Conservation (phyloP, 2,888 invertebrate genomes). For the Conistra vaccinii region DNA sequence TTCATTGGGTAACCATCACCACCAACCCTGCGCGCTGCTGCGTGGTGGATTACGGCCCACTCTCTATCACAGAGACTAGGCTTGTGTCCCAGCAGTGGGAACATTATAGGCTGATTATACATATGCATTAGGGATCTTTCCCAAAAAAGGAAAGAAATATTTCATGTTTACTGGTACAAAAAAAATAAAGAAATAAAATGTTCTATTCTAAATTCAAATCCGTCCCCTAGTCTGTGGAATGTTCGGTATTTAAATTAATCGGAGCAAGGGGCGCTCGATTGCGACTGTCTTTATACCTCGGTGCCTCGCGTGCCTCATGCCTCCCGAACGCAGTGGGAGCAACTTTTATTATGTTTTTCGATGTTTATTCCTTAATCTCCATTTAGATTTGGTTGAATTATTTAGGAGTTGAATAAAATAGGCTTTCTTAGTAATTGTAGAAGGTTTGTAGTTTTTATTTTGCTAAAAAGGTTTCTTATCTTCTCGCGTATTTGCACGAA, state of each 20-base stretch:
- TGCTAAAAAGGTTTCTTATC: background rate
- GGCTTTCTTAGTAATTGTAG: background rate
- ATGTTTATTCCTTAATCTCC: constrained; percentile 53
- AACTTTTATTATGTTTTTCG: constrained; percentile 51
- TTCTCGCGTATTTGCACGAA: background rate
- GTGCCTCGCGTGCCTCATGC: constrained; percentile 5
- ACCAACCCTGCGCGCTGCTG: background rate
- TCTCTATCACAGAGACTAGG: background rate
- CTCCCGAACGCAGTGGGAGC: background rate
- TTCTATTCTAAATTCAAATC: constrained; percentile 35
- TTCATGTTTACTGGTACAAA: background rate
- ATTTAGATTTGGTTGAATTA: constrained; percentile 1
- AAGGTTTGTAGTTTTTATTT: background rate
- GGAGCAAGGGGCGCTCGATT: constrained; percentile 57
- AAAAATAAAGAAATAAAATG: background rate
- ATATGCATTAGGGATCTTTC: too few relatives aligned
- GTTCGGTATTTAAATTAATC: constrained; percentile 72
- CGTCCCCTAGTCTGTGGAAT: constrained; percentile 64
- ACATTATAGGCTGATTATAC: too few relatives aligned
- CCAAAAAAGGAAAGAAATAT: too few relatives aligned
- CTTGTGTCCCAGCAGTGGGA: too few relatives aligned
- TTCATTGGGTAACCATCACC: background rate
- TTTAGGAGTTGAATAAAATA: background rate
- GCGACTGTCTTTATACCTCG: constrained; percentile 62
- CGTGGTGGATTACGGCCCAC: background rate